Evolutionary conservation across 2,797 vertebrate species (phyloP), one percentile per base, ranked within the genome.

Genomic region (Manis pentadactyla): DNA sequence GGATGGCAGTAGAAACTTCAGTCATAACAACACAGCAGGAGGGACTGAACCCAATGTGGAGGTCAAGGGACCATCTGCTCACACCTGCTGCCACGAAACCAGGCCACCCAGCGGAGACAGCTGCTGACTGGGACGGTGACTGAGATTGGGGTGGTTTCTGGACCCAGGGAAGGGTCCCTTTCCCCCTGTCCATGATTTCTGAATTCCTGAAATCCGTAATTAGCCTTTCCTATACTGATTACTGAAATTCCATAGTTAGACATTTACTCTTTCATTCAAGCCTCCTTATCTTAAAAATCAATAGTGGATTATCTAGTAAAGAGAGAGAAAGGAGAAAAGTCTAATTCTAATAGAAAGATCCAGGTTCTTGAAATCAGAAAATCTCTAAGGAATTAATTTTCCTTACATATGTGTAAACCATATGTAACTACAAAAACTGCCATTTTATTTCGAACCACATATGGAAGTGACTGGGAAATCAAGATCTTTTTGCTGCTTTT

Each of bases 361-460:
- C 19, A 95, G 55, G 34, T 75, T 79, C 93, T 84, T 87, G 12
- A 90, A 92, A 39, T 88, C 23, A 79, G 25, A 84, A 95, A 69
- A 84, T 78, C 53, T 75, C 21, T 74, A 57, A 91, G 31, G 37
- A 90, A 53, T 3, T 66, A n/a, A 73, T 55, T 71, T 63, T 49
- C 78, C 73, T 83, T 82, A 82, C 9, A 78, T 51, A 81, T 27
- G 53, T 85, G 34, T 68, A 88, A 94, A 23, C 39, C 29, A 78
- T 29, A 73, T n/a, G 46, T 74, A 71, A 88, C 77, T 78, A 55
- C 7, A 68, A 39, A 84, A 95, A 92, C 7, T 37, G 37, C 21
- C 8, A 19, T 92, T 92, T 96, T 77, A 81, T 66, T 94, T 90
- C 85, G 77, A 93, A 61, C 86, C 86, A 59, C 86, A 34, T 51